phyloP scores from a whole-genome alignment of 2,797 vertebrate genomes.

The Nannoperca obscura region DNA sequence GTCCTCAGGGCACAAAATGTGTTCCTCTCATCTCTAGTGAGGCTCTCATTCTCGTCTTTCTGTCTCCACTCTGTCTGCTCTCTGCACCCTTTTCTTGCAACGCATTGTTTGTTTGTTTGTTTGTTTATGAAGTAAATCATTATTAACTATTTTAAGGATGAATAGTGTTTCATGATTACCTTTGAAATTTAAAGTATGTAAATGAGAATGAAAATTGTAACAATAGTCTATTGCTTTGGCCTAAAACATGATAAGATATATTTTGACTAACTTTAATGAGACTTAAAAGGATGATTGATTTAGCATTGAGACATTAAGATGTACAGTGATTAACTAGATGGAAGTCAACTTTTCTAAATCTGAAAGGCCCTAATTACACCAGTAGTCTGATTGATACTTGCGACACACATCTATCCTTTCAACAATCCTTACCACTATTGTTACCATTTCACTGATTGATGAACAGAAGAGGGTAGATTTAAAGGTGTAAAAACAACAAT shows the following conservation, averaged over 20 bases:
- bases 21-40: slow-evolving; percentile 55
- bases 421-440: background rate
- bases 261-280: slow-evolving; percentile 18
- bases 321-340: background rate
- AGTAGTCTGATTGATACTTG: background rate
- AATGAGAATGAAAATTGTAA: background rate
- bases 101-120: background rate
- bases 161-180: background rate
- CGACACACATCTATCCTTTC: background rate
- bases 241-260: background rate
- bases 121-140: slow-evolving; percentile 2
- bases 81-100: slow-evolving; percentile 12
- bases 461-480: background rate
- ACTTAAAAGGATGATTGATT: slow-evolving; percentile 14
- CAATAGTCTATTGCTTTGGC: background rate
- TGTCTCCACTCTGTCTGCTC: slow-evolving; percentile 6
- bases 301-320: slow-evolving; percentile 7
- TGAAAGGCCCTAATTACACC: slow-evolving; percentile 1
- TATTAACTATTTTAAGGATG: background rate
- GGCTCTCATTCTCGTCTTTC: slow-evolving; percentile 42
- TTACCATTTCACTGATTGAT: background rate
- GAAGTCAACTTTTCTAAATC: slow-evolving; percentile 8
- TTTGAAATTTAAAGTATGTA: background rate
- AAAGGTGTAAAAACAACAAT: background rate
- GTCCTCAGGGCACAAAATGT: slow-evolving; percentile 59